phyloP scores from a whole-genome alignment of 2,113 vertebrate species.

The Amia ocellicauda region DNA sequence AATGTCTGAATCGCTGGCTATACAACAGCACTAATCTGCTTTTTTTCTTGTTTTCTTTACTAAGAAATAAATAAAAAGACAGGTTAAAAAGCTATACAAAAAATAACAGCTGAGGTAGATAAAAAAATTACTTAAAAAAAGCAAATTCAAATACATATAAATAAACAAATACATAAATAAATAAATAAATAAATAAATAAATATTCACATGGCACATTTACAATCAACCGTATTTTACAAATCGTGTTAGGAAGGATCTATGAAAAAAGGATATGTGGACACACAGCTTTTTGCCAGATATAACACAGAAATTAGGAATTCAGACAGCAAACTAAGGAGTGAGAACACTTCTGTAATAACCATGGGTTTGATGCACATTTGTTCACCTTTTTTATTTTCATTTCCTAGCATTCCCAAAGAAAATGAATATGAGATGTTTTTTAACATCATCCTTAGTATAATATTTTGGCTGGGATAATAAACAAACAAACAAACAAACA shows the following conservation, averaged over 20 bases:
- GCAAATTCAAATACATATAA: constrained; percentile 10
- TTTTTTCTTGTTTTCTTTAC: constrained; percentile 4
- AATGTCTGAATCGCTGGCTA: constrained; percentile 1
- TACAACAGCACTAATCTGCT: constrained; percentile 4
- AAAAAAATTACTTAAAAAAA: constrained; percentile 16
- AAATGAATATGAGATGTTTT: no score
- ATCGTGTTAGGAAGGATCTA: neutral
- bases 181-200: neutral
- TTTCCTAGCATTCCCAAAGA: no score
- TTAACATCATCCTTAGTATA: no score
- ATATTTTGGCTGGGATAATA: no score
- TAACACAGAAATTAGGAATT: neutral
- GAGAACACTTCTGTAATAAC: neutral
- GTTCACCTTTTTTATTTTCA: no score
- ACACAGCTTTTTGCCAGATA: constrained; percentile 1
- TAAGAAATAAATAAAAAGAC: neutral
- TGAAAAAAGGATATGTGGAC: neutral
- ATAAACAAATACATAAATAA: neutral
- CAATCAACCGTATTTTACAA: neutral
- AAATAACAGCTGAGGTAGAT: constrained; percentile 26
- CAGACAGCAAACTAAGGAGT: neutral
- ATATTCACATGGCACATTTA: constrained; percentile 14
- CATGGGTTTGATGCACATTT: neutral
- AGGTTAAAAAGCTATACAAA: constrained; percentile 11
- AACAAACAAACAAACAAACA: no score